Evolutionary conservation across 2,797 vertebrate species (phyloP), one percentile per base, ranked within the genome.

Genomic region (Parotocinclus haroldoi): DNA sequence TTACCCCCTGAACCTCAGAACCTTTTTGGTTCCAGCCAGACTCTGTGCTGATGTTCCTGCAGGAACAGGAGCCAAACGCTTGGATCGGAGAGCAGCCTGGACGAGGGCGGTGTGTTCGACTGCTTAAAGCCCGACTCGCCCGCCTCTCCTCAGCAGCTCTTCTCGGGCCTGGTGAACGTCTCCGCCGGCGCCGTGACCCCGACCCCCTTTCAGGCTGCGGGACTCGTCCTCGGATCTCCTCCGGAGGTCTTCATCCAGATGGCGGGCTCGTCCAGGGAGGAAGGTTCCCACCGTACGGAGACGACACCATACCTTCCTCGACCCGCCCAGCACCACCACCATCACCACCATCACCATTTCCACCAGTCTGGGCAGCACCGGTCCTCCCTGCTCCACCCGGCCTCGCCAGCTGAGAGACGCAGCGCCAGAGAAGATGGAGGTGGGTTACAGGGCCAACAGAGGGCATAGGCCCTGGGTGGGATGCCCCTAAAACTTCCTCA

Each of bases 221-320:
- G 95, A 57, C 84, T 99, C 82, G 93, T 97, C 52, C 84, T 99
- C 77, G 93, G 95, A 50, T 92, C 95, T 0, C 84, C 93, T 0
- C 91, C 93, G 0, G 96, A 99, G 9, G 95, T 98, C 37, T 98
- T 97, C 71, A 93, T 98, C 78, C 96, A 96, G 83, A 97, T 98
- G 96, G 87, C 88, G 0, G 85, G 93, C 0, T 86, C 92, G 0
- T 84, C 95, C 3, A 81, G 95, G 68, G 96, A 98, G 10, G 96
- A 98, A 42, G 85, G 89, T 0, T 44, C 84, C 40, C 82, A 90
- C 54, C 91, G 90, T 1, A 72, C 90, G 0, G 96, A 97, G 66
- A 91, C 79, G 0, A 85, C 83, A 1, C 49, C 92, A 0, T 96
- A 91, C 76, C 82, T 87, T 9, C 83, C 90, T 1, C 85, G 87